Conservation (phyloP, 2,797 vertebrate genomes). For the Sandelia bainsii region DNA sequence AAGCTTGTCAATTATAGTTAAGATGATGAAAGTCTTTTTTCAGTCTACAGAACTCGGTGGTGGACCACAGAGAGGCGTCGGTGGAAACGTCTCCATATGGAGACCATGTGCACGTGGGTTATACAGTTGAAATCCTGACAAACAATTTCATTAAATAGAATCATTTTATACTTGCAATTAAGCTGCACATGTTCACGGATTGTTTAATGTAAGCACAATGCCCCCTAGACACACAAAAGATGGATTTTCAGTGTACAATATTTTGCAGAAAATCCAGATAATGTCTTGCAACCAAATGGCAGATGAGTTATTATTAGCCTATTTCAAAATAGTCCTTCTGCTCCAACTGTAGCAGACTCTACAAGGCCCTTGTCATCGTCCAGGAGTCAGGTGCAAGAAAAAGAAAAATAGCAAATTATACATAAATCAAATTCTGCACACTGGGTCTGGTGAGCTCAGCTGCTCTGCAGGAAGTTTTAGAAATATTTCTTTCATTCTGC, state of each 20-base stretch:
- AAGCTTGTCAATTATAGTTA: slow-evolving; percentile 61
- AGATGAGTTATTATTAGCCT: slow-evolving; percentile 49
- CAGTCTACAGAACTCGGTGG: slow-evolving; percentile 38
- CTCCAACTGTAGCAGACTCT: slow-evolving; percentile 58
- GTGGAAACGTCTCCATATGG: slow-evolving; percentile 64
- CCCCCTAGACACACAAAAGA: slow-evolving; percentile 12
- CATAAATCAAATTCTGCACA: slow-evolving; percentile 68
- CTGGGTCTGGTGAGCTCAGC: slow-evolving; percentile 61
- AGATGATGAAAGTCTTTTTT: slow-evolving; percentile 66
- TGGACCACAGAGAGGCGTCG: slow-evolving; percentile 63
- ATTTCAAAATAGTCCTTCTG: slow-evolving; percentile 21
- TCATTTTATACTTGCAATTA: slow-evolving; percentile 16
- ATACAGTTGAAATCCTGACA: slow-evolving; percentile 1
- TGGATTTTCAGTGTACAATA: slow-evolving; percentile 18
- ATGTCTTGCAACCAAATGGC: slow-evolving; percentile 29
- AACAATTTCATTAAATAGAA: slow-evolving; percentile 37
- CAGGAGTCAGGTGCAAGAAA: slow-evolving; percentile 65
- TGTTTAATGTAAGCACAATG: slow-evolving; percentile 20
- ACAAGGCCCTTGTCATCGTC: slow-evolving; percentile 57
- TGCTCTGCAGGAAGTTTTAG: slow-evolving; percentile 65
- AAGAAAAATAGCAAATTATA: slow-evolving; percentile 69
- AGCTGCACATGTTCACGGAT: slow-evolving; percentile 15
- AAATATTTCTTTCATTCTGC: slow-evolving; percentile 66
- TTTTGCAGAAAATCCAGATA: slow-evolving; percentile 13
- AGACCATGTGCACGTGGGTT: slow-evolving; percentile 61